A percentile compares a stretch with the other conserved stretches of the same genome.
These are phyloP conservation scores for Malurus melanocephalus DNA, from an alignment of 2,113 vertebrate species.

Conservation along the genomic window DNA sequence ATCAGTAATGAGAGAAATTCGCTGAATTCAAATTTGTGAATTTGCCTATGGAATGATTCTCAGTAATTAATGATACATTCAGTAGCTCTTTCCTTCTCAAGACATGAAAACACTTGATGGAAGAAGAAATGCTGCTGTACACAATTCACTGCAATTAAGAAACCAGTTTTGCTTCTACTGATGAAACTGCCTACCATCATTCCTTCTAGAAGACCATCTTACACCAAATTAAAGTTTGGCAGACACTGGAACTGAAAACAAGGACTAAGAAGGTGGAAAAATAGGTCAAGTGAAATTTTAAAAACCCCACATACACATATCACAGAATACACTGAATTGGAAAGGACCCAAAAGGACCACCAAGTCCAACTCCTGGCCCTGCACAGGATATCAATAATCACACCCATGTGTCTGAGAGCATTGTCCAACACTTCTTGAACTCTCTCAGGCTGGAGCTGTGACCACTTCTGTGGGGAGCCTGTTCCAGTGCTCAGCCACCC, in stretches of 20 bases:
- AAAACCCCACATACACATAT: rapidly evolving
- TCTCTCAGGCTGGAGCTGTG: background rate
- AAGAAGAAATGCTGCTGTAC: background rate
- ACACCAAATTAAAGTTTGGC: background rate
- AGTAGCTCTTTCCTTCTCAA: background rate
- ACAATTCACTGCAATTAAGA: background rate
- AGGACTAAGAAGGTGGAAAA: background rate
- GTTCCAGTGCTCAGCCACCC: background rate
- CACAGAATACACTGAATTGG: background rate
- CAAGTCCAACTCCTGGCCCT: background rate
- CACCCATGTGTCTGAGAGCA: background rate
- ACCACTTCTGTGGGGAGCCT: background rate
- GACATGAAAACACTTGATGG: background rate
- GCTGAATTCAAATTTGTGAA: background rate
- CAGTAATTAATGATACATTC: background rate
- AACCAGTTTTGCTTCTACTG: background rate
- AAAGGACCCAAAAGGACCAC: background rate
- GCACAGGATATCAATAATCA: background rate
- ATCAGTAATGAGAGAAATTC: background rate
- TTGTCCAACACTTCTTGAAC: background rate
- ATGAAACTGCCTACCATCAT: background rate
- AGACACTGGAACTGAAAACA: background rate
- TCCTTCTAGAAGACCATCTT: background rate
- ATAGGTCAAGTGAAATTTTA: background rate
- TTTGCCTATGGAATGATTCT: background rate